phyloP scores from a whole-genome alignment of 2,888 invertebrate species.

The Parelbella ahira region DNA sequence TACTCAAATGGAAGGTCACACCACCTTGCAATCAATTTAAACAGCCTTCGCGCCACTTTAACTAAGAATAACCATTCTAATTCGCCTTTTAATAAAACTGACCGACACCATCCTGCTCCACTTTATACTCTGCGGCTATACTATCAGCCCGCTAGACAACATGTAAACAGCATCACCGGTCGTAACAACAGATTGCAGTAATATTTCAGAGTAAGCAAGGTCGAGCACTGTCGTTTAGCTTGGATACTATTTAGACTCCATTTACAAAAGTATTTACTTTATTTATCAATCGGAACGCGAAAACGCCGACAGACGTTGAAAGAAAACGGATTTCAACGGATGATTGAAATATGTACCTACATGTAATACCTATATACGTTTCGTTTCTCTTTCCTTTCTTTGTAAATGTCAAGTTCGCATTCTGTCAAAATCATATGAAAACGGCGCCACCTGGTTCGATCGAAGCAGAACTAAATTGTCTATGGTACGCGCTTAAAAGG shows the following conservation, averaged over 20 bases:
- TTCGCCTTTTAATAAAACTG: constrained; percentile 40
- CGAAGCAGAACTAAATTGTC: too few relatives aligned
- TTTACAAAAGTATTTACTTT: constrained; percentile 57
- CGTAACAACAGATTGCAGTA: constrained; percentile 52
- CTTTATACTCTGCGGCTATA: constrained; percentile 37
- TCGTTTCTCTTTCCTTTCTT: constrained; percentile 47
- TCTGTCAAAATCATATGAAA: too few relatives aligned
- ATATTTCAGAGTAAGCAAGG: constrained; percentile 45
- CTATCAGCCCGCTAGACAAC: constrained; percentile 40
- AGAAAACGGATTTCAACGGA: constrained; percentile 30
- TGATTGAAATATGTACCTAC: constrained; percentile 43
- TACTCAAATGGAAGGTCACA: constrained; percentile 63
- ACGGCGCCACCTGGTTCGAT: too few relatives aligned
- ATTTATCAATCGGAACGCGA: constrained; percentile 34
- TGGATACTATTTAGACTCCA: constrained; percentile 49
- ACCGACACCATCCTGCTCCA: constrained; percentile 42
- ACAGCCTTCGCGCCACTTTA: constrained; percentile 43
- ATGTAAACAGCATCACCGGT: constrained; percentile 62
- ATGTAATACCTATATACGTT: constrained; percentile 28
- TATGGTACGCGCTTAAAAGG: too few relatives aligned
- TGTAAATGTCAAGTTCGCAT: too few relatives aligned
- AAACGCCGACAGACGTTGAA: constrained; percentile 44
- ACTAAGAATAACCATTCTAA: constrained; percentile 42
- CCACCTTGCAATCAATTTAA: constrained; percentile 43
- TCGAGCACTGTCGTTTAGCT: constrained; percentile 45